Conservation (phyloP, 2,113 vertebrate species). For the Ailurus styani region DNA sequence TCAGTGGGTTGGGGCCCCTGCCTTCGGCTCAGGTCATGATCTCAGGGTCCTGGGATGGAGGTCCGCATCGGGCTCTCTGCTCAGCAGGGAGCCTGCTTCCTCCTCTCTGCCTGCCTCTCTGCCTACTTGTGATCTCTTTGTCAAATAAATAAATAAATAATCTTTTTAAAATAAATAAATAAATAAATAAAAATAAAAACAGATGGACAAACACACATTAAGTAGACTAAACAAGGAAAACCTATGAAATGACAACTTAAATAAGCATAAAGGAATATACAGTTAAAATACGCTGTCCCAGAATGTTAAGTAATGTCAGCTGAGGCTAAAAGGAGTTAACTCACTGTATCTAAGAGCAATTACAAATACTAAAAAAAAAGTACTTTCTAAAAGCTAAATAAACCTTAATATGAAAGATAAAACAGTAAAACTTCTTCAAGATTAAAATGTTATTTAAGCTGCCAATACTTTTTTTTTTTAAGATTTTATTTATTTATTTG, state of each 20-base stretch:
- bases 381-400: background rate
- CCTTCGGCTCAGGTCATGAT: no score
- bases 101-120: no score
- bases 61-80: no score
- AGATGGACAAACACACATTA: background rate
- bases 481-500: no score
- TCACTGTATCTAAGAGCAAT: background rate
- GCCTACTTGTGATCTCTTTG: no score
- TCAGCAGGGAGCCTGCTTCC: no score
- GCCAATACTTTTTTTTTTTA: background rate
- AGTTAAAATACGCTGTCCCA: background rate
- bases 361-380: background rate
- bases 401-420: constrained; percentile 4
- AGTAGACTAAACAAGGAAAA: background rate
- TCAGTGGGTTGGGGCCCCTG: no score
- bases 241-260: background rate
- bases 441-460: background rate
- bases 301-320: background rate
- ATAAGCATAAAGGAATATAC: background rate
- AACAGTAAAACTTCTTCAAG: background rate
- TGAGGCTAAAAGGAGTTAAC: background rate
- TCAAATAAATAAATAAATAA: no score
- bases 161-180: no score
- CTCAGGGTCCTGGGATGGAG: no score
- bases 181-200: no score